Conservation (phyloP, 2,797 vertebrate species). For the Brachymystax lenok region DNA sequence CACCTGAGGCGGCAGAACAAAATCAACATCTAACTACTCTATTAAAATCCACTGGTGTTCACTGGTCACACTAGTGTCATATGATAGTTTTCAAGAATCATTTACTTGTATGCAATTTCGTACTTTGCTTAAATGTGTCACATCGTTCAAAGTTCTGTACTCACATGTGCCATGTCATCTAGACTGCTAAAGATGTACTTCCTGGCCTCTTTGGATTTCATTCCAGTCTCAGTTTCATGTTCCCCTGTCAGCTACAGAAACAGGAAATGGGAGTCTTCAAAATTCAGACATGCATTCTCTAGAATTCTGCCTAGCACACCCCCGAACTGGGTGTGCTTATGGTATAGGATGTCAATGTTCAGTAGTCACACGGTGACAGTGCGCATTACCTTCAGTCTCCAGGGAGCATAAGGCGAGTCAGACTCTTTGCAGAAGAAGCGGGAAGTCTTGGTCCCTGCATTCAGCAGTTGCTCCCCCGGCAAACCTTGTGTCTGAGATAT, state of each 20-base stretch:
- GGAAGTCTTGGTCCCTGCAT: conserved; percentile 93
- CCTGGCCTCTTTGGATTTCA: conserved; percentile 99
- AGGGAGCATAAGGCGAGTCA: conserved; percentile 86
- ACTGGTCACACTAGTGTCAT: background rate
- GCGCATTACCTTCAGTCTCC: conserved; percentile 90
- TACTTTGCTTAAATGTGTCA: background rate
- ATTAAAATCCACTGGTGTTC: background rate
- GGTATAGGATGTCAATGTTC: background rate
- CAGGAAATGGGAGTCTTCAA: background rate
- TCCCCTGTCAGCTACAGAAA: conserved; percentile 88
- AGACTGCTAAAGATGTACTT: conserved; percentile 99
- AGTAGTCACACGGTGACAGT: background rate
- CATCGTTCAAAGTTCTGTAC: conserved; percentile 52
- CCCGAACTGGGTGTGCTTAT: background rate
- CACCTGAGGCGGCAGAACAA: conserved; percentile 74
- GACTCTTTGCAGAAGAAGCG: conserved; percentile 94
- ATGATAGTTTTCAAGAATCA: background rate
- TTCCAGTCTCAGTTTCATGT: conserved; percentile 94
- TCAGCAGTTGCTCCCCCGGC: conserved; percentile 91
- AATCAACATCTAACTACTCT: no score
- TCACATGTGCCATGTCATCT: conserved; percentile 95
- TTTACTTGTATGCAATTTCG: background rate
- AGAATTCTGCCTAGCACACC: background rate
- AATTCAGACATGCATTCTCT: background rate
- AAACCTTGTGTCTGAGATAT: conserved; percentile 98